Evolutionary conservation across 2,113 vertebrate species (phyloP), one percentile per base, ranked within the genome.

Genomic region (Trinectes maculatus): DNA sequence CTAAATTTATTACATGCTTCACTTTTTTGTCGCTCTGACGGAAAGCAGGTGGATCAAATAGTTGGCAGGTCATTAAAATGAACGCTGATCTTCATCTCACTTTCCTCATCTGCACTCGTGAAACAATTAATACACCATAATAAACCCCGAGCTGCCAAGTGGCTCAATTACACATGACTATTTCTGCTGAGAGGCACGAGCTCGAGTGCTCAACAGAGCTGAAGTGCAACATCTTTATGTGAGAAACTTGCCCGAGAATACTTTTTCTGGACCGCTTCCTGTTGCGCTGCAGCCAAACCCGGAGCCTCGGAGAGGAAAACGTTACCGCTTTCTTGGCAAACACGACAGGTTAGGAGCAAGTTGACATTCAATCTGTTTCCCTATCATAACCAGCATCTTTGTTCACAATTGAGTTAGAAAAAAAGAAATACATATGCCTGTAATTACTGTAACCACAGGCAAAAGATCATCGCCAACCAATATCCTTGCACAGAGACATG

Each of bases 351-450:
- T 89, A 82, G 81, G 58, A 86, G 78, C 67, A 29, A 84, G 82
- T 84, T 79, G 88, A 91, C 83, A 86, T 85, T 87, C 82, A 89
- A 89, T 91, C 85, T 62, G 83, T 78, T 90, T 84, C 85, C 76
- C 87, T 73, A 71, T 87, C 86, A 80, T 75, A 81, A 86, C 60
- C 77, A 69, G 69, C 85, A 86, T 89, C 89, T 81, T 83, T 74
- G 74, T 80, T 86, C 85, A 75, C 81, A 80, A 85, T 77, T 51
- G 74, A 84, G 84, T 83, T 77, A 73, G 71, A 62, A 54, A 72
- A 67, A 65, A 62, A 73, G n/a, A 52, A 61, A 7, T 80, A 75
- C 89, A 87, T 88, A 86, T 84, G 87, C 82, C 86, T 80, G 73
- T 80, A 88, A 85, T 89, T 86, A 90, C 80, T 77, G 75, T 72